A percentile compares a stretch with the other conserved stretches of the same genome.
phyloP scores from a whole-genome alignment of 2,797 vertebrate genomes.

The Erethizon dorsatum region DNA sequence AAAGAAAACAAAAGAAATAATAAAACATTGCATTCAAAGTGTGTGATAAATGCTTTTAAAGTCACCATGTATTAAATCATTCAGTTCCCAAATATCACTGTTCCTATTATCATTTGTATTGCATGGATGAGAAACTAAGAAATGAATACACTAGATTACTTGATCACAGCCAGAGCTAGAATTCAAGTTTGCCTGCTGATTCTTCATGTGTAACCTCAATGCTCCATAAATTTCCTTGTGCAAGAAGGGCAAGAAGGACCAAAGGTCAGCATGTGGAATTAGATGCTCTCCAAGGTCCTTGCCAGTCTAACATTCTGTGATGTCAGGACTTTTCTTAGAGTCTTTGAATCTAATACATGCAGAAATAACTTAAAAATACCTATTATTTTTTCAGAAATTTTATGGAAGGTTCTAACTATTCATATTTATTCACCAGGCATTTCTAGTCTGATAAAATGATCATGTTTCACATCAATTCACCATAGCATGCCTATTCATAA shows the following conservation, averaged over 20 bases:
- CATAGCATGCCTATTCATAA: constrained; percentile 77
- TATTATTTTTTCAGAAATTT: constrained; percentile 59
- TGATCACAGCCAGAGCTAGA: background rate
- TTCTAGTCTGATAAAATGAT: constrained; percentile 77
- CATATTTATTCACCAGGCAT: constrained; percentile 76
- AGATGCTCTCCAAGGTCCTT: background rate
- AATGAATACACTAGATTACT: background rate
- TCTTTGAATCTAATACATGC: constrained; percentile 60
- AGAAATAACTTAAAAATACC: constrained; percentile 54
- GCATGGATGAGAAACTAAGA: background rate
- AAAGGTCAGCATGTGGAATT: background rate
- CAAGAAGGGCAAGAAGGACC: background rate
- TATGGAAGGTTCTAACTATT: constrained; percentile 71
- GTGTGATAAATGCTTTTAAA: background rate
- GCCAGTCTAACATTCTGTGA: background rate
- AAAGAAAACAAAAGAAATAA: background rate
- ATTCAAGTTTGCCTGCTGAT: background rate
- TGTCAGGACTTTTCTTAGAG: background rate
- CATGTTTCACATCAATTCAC: constrained; percentile 75
- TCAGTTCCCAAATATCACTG: background rate
- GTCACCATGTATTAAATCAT: background rate
- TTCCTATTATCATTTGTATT: background rate
- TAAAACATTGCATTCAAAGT: background rate
- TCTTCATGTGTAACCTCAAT: background rate
- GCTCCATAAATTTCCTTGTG: background rate